Percentiles rank a stretch among this genome's conserved stretches.
These are phyloP conservation scores for Anguilla megastoma DNA, from an alignment of 2,797 vertebrate genomes.

Conservation along the genomic window DNA sequence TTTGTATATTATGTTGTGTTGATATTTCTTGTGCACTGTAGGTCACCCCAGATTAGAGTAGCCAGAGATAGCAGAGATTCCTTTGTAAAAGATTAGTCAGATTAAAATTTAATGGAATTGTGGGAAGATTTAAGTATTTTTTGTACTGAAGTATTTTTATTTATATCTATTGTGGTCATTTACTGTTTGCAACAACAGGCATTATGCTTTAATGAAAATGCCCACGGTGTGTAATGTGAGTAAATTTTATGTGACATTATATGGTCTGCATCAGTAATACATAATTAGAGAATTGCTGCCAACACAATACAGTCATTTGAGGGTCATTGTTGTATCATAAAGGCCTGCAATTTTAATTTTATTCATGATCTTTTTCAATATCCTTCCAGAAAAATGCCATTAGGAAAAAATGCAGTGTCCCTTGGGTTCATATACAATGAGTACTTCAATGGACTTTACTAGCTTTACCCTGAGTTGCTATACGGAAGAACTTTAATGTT, in stretches of 20 bases:
- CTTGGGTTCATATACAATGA: constrained; percentile 23
- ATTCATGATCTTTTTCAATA: not conserved
- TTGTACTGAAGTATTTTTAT: not conserved
- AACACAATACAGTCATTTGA: not conserved
- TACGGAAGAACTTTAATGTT: constrained; percentile 21
- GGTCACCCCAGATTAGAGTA: not conserved
- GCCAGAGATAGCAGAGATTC: not conserved
- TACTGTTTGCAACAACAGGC: not conserved
- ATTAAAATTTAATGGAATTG: not conserved
- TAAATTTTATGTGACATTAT: constrained; percentile 1
- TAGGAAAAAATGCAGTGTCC: not conserved
- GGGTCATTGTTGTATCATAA: not conserved
- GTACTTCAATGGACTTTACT: constrained; percentile 26
- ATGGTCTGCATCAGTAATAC: constrained; percentile 2
- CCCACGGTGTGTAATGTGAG: not conserved
- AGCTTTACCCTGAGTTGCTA: constrained; percentile 14
- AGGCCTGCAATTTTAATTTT: not conserved
- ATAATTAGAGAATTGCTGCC: constrained; percentile 8
- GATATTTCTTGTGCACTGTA: not conserved
- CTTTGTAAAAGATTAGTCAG: not conserved
- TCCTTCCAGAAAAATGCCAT: not conserved
- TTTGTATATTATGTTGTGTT: not conserved
- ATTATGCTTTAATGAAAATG: constrained; percentile 3
- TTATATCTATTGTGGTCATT: not conserved
- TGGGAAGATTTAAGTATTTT: not conserved